phyloP scores from a whole-genome alignment of 2,113 vertebrate genomes.

The Coreoperca whiteheadi region DNA sequence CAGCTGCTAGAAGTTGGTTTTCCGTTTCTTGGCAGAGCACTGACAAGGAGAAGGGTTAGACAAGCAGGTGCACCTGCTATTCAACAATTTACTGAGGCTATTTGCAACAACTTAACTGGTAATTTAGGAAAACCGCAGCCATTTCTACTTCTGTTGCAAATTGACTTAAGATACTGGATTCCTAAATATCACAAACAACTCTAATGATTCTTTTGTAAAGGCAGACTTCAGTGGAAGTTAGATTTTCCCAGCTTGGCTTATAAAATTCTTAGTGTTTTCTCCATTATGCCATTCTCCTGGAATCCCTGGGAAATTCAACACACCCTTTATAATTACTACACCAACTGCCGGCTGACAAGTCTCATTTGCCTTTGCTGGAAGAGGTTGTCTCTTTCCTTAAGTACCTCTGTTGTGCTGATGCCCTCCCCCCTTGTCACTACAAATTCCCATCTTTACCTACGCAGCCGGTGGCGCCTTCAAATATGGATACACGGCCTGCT shows the following conservation, averaged over 20 bases:
- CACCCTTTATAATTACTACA: conserved; percentile 82
- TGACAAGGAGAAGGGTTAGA: not conserved
- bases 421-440: conserved; percentile 79
- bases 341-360: conserved; percentile 84
- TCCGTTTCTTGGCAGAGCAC: not conserved
- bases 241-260: conserved; percentile 69
- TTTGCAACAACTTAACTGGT: conserved; percentile 35
- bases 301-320: conserved; percentile 79
- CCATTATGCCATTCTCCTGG: conserved; percentile 77
- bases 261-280: conserved; percentile 80
- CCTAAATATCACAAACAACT: conserved; percentile 19
- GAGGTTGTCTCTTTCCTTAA: conserved; percentile 77
- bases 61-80: conserved; percentile 30
- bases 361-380: conserved; percentile 76
- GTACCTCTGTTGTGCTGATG: conserved; percentile 75
- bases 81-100: conserved; percentile 24
- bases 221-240: conserved; percentile 16
- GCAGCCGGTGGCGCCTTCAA: conserved; percentile 79
- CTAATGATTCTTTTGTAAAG: conserved; percentile 10
- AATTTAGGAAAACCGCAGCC: conserved; percentile 32
- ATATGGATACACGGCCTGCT: conserved; percentile 78
- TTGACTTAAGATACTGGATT: not conserved
- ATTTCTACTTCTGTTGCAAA: not conserved
- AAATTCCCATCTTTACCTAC: conserved; percentile 81
- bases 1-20: not conserved